Base-by-base conservation (phyloP, 2,888 invertebrate species). In the Scotopteryx bipunctaria region DNA sequence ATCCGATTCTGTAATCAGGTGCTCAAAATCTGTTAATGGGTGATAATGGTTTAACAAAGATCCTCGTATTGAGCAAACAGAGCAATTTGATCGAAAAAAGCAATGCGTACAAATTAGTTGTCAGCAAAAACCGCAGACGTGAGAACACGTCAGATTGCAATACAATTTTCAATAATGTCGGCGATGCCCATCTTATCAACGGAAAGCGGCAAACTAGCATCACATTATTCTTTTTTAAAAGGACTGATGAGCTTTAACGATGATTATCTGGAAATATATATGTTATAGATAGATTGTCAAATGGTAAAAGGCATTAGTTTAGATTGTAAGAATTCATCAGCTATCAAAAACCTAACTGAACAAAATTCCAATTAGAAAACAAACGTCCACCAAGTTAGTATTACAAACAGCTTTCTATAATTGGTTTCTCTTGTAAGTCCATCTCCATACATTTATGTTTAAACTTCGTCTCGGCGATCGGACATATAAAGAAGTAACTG, bases 101-200 rank as follows among this genome's bases (percentile, higher is more conserved):
- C 78, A 78, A 83, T 81, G 76, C 64, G 73, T 66, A 71, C 68
- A 81, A n/a, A 82, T 84, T 82, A 83, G 73, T 44, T 47, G 50
- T 52, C 42, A 55, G 50, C 66, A 83, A 83, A 83, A 84, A 83
- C 76, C 64, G 60, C 62, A 71, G 64, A 78, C 79, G 74, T 73
- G 78, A 64, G 65, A 59, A 66, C 73, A 72, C 70, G 78, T 71
- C 57, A 45, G 59, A 64, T 70, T 61, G 70, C 63, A 72, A 76
- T 79, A 76, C 75, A 73, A 67, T 67, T 63, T 56, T 67, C 66
- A 71, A 73, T 66, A 71, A 81, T 76, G 70, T 67, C 56, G 53
- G 61, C 63, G 61, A 67, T 71, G 75, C 69, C 69, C 74, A 72
- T 72, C 73, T n/a, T 72, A 77, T 73, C 68, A 67, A 61, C 60